Conservation (phyloP, 2,113 vertebrate species). For the Sinocyclocheilus grahami region DNA sequence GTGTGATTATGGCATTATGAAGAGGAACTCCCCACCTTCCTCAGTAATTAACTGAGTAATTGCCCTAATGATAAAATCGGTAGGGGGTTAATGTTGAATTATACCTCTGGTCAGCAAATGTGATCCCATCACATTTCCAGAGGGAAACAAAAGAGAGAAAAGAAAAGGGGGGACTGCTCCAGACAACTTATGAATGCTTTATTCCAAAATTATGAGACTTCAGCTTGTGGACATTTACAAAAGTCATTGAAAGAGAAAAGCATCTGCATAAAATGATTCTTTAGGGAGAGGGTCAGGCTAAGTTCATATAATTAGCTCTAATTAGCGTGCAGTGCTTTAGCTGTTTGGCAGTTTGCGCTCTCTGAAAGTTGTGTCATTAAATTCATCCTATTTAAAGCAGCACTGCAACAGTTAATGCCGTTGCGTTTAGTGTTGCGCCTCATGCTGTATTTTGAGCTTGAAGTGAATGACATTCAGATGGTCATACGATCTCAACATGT, state of each 20-base stretch:
- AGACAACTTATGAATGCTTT: background rate
- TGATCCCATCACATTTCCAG: conserved; percentile 23
- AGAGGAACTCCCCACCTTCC: conserved; percentile 44
- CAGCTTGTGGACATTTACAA: background rate
- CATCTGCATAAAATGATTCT: conserved; percentile 8
- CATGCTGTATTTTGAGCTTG: background rate
- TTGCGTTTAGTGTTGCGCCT: background rate
- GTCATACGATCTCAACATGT: background rate
- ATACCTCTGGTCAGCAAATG: background rate
- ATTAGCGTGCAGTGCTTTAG: background rate
- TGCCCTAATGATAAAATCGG: conserved; percentile 47
- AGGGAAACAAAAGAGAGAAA: conserved; percentile 9
- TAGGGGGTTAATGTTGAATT: conserved; percentile 41
- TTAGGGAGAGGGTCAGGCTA: background rate
- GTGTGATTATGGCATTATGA: conserved; percentile 24
- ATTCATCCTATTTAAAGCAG: background rate
- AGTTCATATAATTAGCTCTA: conserved; percentile 18
- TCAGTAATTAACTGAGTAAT: conserved; percentile 40
- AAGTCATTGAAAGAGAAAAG: background rate
- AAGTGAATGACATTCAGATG: background rate
- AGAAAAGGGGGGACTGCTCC: background rate
- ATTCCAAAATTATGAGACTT: background rate
- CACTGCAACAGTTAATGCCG: background rate
- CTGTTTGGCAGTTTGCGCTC: background rate
- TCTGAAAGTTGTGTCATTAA: background rate